Base-by-base conservation (phyloP, 2,888 invertebrate genomes). In the Branchellion lobata region DNA sequence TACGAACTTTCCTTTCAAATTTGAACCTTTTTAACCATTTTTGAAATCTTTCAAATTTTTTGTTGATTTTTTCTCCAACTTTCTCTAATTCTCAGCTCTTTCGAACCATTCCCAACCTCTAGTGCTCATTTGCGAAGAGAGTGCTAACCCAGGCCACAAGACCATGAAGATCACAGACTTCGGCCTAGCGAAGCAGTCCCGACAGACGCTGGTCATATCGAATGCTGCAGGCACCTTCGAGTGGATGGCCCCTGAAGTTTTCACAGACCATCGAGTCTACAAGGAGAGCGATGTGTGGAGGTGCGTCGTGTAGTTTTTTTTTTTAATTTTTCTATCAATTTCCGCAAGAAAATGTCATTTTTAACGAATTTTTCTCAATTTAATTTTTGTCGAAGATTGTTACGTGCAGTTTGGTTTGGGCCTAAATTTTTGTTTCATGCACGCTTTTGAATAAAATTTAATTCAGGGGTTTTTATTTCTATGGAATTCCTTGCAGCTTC, bases 151-250 rank as follows among this genome's bases (percentile, higher is more conserved):
- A 14, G 40, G 34, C 24, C 73, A 31, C 65, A 79, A 74, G 27
- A 79, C 79, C n/a, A 29, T 79, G 40, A 79, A 79, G 47, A 79
- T 79, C 21, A 79, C 74, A 1, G 79, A 79, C 47, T 79, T 79
- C 27, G 79, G 79, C 14, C 51, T 74, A 29, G 75, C 74, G 34
- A 79, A 73, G 33, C 79, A 74, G 51, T 73, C 74, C 14, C 36
- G 33, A 14, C 74, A 79, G 33, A 74, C 79, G 21, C 34, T 57
- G 14, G 36, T 34, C 5, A 31, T 74, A 31, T 34, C 57, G 24
- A 65, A 74, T 29, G 74, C 74, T n/a, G 77, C 77, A 5, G 79
- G 79, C 11, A 79, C 79, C 2, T 79, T 61, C 29, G 79, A 73
- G 24, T 79, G 79, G 79, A 74, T 74, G 73, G 79, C 79, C 36